These are phyloP conservation scores for Lasioglossum calceatum DNA, from an alignment of 2,888 invertebrate genomes.

Conservation along the genomic window DNA sequence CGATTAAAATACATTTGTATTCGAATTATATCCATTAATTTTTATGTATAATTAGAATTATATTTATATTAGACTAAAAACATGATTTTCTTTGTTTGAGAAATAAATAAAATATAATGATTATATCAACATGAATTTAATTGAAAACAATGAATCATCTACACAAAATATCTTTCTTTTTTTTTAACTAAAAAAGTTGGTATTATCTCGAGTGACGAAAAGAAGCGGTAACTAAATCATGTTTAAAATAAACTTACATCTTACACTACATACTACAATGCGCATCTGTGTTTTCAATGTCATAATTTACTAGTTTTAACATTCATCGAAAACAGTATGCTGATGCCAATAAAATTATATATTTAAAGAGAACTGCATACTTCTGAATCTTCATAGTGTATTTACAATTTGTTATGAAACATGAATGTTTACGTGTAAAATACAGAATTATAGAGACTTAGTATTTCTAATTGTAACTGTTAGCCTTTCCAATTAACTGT, in stretches of 20 bases:
- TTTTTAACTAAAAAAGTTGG: constrained; percentile 8
- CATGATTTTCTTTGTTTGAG: constrained; percentile 20
- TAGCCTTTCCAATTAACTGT: constrained; percentile 40
- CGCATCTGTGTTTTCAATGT: background rate
- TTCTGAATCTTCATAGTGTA: constrained; percentile 46
- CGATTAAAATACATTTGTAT: constrained; percentile 17
- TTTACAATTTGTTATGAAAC: constrained; percentile 52
- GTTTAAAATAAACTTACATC: constrained; percentile 13
- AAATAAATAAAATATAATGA: constrained; percentile 39
- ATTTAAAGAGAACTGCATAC: constrained; percentile 21
- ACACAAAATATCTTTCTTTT: background rate
- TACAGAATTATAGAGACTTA: constrained; percentile 44
- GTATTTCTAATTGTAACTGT: constrained; percentile 34
- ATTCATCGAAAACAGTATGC: constrained; percentile 2
- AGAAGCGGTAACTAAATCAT: constrained; percentile 3
- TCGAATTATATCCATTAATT: constrained; percentile 12
- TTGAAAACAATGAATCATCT: constrained; percentile 3
- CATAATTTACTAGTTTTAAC: background rate
- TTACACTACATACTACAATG: constrained; percentile 7
- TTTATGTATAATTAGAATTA: background rate
- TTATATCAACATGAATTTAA: constrained; percentile 14
- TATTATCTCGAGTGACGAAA: background rate
- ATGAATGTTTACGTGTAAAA: constrained; percentile 35
- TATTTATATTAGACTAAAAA: constrained; percentile 21
- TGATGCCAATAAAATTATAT: constrained; percentile 30